Evolutionary conservation across 2,113 vertebrate genomes (phyloP).

Genomic region (Plecotus auritus): DNA sequence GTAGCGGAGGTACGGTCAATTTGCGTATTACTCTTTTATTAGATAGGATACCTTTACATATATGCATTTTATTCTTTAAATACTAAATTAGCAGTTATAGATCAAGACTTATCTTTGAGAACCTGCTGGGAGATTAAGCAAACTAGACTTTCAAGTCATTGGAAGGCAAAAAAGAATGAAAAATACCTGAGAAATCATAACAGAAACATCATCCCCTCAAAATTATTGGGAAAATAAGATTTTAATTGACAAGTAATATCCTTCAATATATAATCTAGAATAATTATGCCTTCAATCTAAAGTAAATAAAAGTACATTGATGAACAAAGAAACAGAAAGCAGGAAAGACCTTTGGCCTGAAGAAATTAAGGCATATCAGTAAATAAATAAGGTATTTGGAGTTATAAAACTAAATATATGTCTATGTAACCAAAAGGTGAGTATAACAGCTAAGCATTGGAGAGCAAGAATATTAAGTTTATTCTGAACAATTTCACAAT

Average conservation of each 20-base stretch:
- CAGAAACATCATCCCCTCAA: neutral
- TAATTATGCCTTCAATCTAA: neutral
- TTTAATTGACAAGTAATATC: neutral
- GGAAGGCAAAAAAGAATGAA: neutral
- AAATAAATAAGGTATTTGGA: neutral
- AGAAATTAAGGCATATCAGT: neutral
- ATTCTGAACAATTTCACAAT: neutral
- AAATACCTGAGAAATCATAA: neutral
- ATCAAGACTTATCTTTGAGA: neutral
- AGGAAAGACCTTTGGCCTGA: neutral
- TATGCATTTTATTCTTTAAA: neutral
- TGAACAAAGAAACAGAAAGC: neutral
- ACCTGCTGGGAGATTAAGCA: neutral
- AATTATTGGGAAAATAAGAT: neutral
- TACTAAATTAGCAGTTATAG: neutral
- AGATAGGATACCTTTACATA: neutral
- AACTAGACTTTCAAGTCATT: neutral
- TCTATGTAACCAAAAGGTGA: neutral
- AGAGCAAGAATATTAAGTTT: neutral
- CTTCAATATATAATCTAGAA: neutral
- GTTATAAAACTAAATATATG: neutral
- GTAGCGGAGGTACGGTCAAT: too few species aligned
- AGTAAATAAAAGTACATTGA: neutral
- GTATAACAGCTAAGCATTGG: neutral
- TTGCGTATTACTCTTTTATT: too few species aligned